Percentiles rank a stretch among this genome's conserved stretches.
phyloP scores from a whole-genome alignment of 2,888 invertebrate species.

The Pollenia labialis region DNA sequence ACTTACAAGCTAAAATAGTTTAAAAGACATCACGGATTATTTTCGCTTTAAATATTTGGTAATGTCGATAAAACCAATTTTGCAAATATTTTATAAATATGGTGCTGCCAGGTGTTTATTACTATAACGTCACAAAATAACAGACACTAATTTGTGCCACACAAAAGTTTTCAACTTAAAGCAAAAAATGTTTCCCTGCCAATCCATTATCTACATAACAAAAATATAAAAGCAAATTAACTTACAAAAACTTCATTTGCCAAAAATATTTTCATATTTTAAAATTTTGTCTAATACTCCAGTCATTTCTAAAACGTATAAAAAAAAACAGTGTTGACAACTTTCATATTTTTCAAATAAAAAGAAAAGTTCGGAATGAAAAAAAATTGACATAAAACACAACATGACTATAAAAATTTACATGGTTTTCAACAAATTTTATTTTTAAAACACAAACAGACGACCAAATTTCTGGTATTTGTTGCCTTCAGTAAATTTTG shows the following conservation, averaged over 20 bases:
- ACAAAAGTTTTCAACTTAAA: too few species aligned
- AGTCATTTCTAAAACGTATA: conserved; percentile 19
- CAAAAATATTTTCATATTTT: conserved; percentile 17
- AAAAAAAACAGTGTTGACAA: conserved; percentile 37
- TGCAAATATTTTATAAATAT: too few species aligned
- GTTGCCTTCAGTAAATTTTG: conserved; percentile 24
- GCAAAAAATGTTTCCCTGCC: too few species aligned
- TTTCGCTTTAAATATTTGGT: too few species aligned
- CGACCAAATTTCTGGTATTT: conserved; percentile 42
- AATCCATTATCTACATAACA: too few species aligned
- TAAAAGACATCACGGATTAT: too few species aligned
- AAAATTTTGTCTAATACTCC: background rate
- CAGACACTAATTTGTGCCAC: too few species aligned
- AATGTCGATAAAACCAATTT: too few species aligned
- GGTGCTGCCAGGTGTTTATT: too few species aligned
- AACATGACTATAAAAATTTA: conserved; percentile 54
- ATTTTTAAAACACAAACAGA: conserved; percentile 46
- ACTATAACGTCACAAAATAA: too few species aligned
- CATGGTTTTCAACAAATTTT: conserved; percentile 45
- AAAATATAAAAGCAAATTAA: background rate
- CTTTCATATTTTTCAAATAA: conserved; percentile 34
- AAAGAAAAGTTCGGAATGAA: background rate
- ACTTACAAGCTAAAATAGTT: too few species aligned
- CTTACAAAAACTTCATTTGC: conserved; percentile 36
- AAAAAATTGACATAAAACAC: conserved; percentile 16